Percentiles rank a stretch among this genome's conserved stretches.
phyloP scores from a whole-genome alignment of 2,888 invertebrate genomes.

The Clepsis dumicolana region DNA sequence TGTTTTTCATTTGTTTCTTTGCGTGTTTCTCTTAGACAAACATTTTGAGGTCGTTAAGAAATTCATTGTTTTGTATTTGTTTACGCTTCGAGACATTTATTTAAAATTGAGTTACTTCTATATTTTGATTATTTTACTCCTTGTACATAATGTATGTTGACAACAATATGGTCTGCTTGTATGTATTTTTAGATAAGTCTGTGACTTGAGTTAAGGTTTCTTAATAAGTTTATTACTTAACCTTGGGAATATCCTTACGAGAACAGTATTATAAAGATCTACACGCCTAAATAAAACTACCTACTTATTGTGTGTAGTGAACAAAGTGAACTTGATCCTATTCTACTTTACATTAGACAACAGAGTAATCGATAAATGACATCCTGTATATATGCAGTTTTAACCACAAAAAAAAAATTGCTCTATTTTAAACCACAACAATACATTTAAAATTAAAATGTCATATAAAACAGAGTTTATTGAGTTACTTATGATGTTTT shows the following conservation, averaged over 20 bases:
- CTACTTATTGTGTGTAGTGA: too few relatives aligned
- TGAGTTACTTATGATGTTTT: background rate
- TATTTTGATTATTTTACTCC: too few relatives aligned
- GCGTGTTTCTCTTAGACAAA: background rate
- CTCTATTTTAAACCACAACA: background rate
- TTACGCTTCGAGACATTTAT: background rate
- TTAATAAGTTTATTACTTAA: too few relatives aligned
- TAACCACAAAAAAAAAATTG: background rate
- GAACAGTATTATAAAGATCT: too few relatives aligned
- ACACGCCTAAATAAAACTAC: too few relatives aligned
- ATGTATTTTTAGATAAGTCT: too few relatives aligned
- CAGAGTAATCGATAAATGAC: background rate
- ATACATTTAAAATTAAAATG: background rate
- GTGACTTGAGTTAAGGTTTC: too few relatives aligned
- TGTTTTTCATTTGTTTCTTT: slow-evolving; percentile 32
- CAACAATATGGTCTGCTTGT: too few relatives aligned
- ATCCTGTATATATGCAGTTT: background rate
- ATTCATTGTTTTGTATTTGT: background rate
- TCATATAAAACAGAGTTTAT: background rate
- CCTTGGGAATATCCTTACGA: too few relatives aligned
- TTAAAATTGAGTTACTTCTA: background rate
- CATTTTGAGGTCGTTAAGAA: slow-evolving; percentile 1
- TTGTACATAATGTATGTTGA: too few relatives aligned
- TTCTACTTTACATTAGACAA: background rate
- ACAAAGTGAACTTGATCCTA: too few relatives aligned